phyloP scores from a whole-genome alignment of 2,113 vertebrate species.

The Albula goreensis region DNA sequence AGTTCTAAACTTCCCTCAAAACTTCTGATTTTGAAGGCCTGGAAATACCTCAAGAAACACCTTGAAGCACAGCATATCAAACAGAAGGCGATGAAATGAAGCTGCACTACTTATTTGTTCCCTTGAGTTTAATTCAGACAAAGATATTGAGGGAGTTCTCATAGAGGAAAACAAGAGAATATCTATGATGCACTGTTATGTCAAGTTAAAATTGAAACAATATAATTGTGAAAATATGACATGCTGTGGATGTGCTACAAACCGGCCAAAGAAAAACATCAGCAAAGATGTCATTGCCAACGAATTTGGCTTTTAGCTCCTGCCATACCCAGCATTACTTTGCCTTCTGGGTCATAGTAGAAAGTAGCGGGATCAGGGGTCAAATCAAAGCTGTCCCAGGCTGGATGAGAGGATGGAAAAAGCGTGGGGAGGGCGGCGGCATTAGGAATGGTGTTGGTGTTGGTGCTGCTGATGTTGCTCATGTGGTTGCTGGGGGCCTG shows the following conservation, averaged over 20 bases:
- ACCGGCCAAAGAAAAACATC: not conserved
- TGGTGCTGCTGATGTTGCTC: conserved; percentile 34
- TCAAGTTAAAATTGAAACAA: not conserved
- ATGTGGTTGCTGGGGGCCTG: conserved; percentile 28
- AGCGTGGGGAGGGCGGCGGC: conserved; percentile 20
- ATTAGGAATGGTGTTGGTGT: conserved; percentile 37
- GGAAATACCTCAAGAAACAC: not conserved
- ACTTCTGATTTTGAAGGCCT: not conserved
- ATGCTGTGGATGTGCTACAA: not conserved
- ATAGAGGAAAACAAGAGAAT: not conserved
- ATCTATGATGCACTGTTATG: not conserved
- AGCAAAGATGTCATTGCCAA: conserved; percentile 49
- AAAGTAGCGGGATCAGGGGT: conserved; percentile 34
- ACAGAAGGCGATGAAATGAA: not conserved
- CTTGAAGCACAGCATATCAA: not conserved
- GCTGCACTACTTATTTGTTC: not conserved
- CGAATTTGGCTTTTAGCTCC: conserved; percentile 40
- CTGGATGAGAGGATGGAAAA: conserved; percentile 47
- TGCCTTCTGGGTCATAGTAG: conserved; percentile 49
- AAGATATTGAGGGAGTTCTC: not conserved
- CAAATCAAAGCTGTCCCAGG: conserved; percentile 61
- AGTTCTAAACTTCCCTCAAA: not conserved
- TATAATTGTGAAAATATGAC: not conserved
- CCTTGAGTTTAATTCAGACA: not conserved
- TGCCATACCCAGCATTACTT: conserved; percentile 38